Base-by-base conservation (phyloP, 2,888 invertebrate species). In the Thereva nobilitata region DNA sequence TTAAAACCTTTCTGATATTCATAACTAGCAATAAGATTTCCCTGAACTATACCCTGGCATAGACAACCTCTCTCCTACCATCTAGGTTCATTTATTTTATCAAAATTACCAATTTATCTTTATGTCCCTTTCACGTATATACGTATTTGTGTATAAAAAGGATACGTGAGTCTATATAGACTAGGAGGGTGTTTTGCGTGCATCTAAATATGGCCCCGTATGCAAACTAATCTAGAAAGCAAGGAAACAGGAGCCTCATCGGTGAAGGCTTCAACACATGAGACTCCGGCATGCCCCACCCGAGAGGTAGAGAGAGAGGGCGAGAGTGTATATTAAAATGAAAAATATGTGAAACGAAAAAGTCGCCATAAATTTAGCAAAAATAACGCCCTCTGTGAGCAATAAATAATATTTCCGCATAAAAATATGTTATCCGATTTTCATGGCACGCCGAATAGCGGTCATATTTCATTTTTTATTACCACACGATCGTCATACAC, bases 401-500 rank as follows among this genome's bases (percentile, higher is more conserved):
- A 73, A 79, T 79, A 79, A 79, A 79, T 79, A 77, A 77, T 76
- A 75, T 76, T 77, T 75, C 75, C 74, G 74, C 75, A 77, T 78
- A 77, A 79, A 72, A 78, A 78, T 78, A 76, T 77, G 76, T 77
- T 78, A 79, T 79, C 78, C 77, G 78, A 79, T 79, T 78, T 79
- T 76, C 77, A 77, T 77, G 76, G 78, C 76, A 77, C 76, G 74
- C 77, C 76, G 75, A 76, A 76, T 76, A 73, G 73, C 74, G 69
- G 75, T 73, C 76, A 78, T 79, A 78, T 77, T 75, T 79, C 78
- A 79, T 76, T 78, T 77, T 79, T 79, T 78, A 77, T 77, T 77
- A 77, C 76, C 76, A 64, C 69, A 67, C 67, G 69, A 67, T 67
- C 69, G 69, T 65, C 70, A 67, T 69, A 68, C 63, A 54, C 52